Evolutionary conservation across 2,888 invertebrate genomes (phyloP).

Genomic region (Euzophera pinguis): DNA sequence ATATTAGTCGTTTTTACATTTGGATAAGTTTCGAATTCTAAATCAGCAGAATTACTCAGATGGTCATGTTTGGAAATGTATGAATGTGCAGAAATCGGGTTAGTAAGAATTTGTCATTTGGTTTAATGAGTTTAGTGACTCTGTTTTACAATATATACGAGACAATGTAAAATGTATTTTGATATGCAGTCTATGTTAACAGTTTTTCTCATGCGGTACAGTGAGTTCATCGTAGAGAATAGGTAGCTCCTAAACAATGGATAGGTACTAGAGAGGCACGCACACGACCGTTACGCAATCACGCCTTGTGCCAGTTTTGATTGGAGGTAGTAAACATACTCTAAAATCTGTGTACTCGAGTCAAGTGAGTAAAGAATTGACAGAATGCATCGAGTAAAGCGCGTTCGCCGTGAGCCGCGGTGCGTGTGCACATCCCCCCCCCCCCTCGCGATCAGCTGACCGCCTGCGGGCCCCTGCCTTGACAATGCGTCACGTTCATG

Average conservation of each 20-base stretch:
- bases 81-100: background rate
- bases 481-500: constrained; percentile 52
- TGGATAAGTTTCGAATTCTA: background rate
- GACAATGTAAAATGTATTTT: background rate
- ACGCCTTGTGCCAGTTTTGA: constrained; percentile 56
- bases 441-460: constrained; percentile 64
- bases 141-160: background rate
- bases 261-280: constrained; percentile 32
- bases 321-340: constrained; percentile 41
- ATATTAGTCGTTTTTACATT: too few relatives aligned
- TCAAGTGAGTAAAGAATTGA: constrained; percentile 36
- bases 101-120: background rate
- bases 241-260: constrained; percentile 27
- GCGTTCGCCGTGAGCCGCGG: constrained; percentile 40
- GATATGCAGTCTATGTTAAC: background rate
- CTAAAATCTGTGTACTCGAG: constrained; percentile 33
- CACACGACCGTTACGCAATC: constrained; percentile 55
- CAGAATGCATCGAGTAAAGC: constrained; percentile 45
- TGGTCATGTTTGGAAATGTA: constrained; percentile 1
- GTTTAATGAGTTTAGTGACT: background rate
- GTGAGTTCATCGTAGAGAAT: constrained; percentile 46
- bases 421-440: constrained; percentile 45
- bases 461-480: constrained; percentile 38
- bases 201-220: constrained; percentile 32
- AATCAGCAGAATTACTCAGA: background rate